These are phyloP conservation scores for Stercorarius parasiticus DNA, from an alignment of 2,113 vertebrate species.

Conservation along the genomic window DNA sequence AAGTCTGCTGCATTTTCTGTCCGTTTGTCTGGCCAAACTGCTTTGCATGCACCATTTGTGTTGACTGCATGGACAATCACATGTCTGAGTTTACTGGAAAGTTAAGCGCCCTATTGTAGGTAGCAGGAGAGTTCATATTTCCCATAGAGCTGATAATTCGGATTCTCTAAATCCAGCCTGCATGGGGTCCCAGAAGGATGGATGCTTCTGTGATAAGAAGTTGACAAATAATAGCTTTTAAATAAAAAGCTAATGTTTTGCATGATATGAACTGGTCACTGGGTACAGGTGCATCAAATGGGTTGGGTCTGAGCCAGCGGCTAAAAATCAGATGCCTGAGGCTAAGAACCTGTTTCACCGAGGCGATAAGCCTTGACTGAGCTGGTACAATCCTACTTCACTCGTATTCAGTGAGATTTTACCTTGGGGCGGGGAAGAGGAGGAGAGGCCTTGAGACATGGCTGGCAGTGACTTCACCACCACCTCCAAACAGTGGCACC, in stretches of 20 bases:
- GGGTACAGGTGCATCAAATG: not conserved
- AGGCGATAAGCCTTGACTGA: not conserved
- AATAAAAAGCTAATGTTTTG: not conserved
- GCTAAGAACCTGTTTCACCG: not conserved
- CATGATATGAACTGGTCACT: not conserved
- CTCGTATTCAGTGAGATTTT: not conserved
- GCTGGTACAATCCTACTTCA: not conserved
- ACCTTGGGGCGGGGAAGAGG: not conserved
- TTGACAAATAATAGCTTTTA: not conserved
- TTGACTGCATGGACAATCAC: constrained; percentile 18
- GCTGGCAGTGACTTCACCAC: not conserved
- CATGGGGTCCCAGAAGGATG: not conserved
- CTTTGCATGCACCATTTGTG: constrained; percentile 56
- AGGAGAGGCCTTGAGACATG: not conserved
- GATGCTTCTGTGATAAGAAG: not conserved
- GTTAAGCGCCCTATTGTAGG: not conserved
- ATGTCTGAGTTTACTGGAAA: not conserved
- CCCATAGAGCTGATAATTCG: not conserved
- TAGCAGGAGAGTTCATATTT: not conserved
- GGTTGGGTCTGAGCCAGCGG: not conserved
- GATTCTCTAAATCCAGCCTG: not conserved
- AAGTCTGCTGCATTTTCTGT: constrained; percentile 22
- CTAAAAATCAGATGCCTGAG: not conserved
- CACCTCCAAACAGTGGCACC: not conserved
- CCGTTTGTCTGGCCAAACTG: constrained; percentile 36